These are phyloP conservation scores for Panorpa germanica DNA, from an alignment of 2,888 invertebrate genomes.

Conservation along the genomic window DNA sequence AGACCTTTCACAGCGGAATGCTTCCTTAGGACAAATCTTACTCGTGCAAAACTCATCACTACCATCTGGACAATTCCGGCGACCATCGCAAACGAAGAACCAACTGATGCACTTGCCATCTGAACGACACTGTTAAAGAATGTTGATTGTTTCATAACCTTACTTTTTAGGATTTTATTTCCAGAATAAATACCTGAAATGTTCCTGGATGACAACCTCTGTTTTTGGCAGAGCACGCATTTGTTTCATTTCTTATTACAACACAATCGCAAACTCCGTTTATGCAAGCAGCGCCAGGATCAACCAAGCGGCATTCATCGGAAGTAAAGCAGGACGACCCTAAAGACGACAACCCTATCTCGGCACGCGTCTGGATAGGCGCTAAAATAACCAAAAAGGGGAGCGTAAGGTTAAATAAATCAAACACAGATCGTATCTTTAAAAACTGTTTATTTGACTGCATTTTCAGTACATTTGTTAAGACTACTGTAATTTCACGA, in stretches of 20 bases:
- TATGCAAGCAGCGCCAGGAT: slow-evolving; percentile 55
- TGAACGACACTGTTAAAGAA: slow-evolving; percentile 54
- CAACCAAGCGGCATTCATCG: slow-evolving; percentile 62
- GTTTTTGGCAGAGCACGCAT: slow-evolving; percentile 47
- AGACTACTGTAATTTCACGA: no score
- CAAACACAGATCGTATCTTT: no score
- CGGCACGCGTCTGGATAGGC: slow-evolving; percentile 17
- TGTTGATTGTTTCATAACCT: slow-evolving; percentile 5
- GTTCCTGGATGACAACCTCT: slow-evolving; percentile 71
- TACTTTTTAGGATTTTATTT: slow-evolving; percentile 12
- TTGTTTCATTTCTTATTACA: slow-evolving; percentile 33
- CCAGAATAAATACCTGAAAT: slow-evolving; percentile 32
- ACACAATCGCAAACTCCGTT: slow-evolving; percentile 50
- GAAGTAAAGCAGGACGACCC: slow-evolving; percentile 58
- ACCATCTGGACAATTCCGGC: slow-evolving; percentile 67
- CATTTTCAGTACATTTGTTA: no score
- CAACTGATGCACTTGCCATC: slow-evolving; percentile 77
- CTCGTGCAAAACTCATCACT: slow-evolving; percentile 69
- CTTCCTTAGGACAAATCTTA: slow-evolving; percentile 40
- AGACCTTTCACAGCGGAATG: slow-evolving; percentile 47
- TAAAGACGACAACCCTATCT: slow-evolving; percentile 42
- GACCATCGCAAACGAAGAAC: slow-evolving; percentile 77
- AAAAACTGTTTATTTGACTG: no score
- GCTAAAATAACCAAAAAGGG: slow-evolving; percentile 8
- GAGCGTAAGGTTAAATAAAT: neutral